These are phyloP conservation scores for Tenthredo distinguenda DNA, from an alignment of 2,888 invertebrate species.

Conservation along the genomic window DNA sequence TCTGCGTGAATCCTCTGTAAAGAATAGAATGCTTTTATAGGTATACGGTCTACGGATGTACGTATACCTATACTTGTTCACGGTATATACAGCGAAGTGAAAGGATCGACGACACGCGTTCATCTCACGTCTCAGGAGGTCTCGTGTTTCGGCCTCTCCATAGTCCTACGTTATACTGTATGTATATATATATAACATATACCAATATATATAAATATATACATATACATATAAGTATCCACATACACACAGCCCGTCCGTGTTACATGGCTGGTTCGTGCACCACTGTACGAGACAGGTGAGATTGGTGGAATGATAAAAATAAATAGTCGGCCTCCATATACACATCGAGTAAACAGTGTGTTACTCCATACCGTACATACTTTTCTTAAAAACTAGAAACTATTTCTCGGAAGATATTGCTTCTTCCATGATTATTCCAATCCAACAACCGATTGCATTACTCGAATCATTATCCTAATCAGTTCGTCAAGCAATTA, in stretches of 20 bases:
- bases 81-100: conserved; percentile 61
- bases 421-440: neutral
- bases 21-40: neutral
- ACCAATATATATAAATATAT: too few species aligned
- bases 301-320: conserved; percentile 21
- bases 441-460: neutral
- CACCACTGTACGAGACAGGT: conserved; percentile 4
- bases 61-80: neutral
- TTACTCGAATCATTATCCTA: neutral
- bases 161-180: neutral
- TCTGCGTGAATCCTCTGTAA: conserved; percentile 37
- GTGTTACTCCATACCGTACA: neutral
- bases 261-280: neutral
- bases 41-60: neutral
- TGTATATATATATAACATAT: neutral
- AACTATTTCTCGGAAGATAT: neutral
- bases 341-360: neutral
- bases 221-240: neutral
- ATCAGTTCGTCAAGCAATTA: neutral
- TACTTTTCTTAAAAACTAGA: neutral
- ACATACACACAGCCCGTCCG: neutral
- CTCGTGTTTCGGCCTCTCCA: conserved; percentile 43
- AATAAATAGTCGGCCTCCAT: conserved; percentile 13
- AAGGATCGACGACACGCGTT: conserved; percentile 68
- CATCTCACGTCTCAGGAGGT: conserved; percentile 61